Evolutionary conservation across 53 echinoderm and acorn worm genomes (phyloP), one percentile per base, ranked within the genome.

Genomic region (Echinarachnius parma): DNA sequence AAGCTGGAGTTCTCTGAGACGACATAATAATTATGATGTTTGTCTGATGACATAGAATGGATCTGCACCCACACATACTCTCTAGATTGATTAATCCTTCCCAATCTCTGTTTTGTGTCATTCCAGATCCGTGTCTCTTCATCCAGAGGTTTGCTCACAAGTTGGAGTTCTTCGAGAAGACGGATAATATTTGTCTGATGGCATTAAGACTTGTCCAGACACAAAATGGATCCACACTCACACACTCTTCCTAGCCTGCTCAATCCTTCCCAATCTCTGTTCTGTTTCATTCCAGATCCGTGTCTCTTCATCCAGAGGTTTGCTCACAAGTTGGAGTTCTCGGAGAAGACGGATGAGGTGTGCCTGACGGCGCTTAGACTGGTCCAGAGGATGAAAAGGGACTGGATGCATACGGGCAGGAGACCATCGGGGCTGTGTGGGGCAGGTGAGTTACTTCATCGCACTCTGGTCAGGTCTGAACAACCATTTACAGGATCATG

Each of bases 141-240:
- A 94, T 94, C 64, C 86, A 86, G 58, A 82, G 94, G 16, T 94
- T 94, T 84, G 89, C 94, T 22, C 94, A 94, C 79, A 94, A 94
- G 72, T 76, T 94, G 63, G 94, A 94, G 80, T 94, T 94, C 62
- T 69, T 56, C 5, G 94, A 90, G 2, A 94, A 87, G 82, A 89
- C 89, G 2, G 89, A 94, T 37, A 77, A 80, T 25, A 89, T 94
- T 4, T 94, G 84, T 18, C 83, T 87, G 89, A 89, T 87, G 3
- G 94, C 94, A 16, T 57, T 94, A 24, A 75, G 94, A 9, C 33
- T 94, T 36, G 94, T 94, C n/a, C n/a, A n/a, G n/a, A n/a, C n/a
- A n/a, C n/a, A n/a, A n/a, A n/a, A n/a, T n/a, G n/a, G n/a, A n/a
- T n/a, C n/a, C n/a, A n/a, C n/a, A n/a, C n/a, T n/a, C n/a, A n/a